phyloP scores from a whole-genome alignment of 35 echinoderm and acorn worm species.

The Patiria miniata region DNA sequence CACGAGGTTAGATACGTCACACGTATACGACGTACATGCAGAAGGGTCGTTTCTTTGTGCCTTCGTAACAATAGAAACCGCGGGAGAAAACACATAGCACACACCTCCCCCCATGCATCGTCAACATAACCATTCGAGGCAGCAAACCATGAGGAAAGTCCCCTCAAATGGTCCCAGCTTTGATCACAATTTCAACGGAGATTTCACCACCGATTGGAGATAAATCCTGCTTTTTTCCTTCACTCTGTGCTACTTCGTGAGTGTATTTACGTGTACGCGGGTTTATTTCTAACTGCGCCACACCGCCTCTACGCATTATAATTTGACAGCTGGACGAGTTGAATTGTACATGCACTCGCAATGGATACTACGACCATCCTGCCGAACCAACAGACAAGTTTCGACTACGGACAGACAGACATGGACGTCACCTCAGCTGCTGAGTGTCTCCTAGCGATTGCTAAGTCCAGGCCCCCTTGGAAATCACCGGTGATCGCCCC shows the following conservation, averaged over 20 bases:
- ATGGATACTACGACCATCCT: not conserved
- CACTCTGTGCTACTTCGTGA: not conserved
- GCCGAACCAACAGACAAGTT: conserved; percentile 28
- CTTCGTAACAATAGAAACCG: conserved; percentile 21
- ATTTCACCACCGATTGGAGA: not conserved
- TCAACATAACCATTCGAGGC: not conserved
- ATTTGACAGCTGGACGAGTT: conserved; percentile 31
- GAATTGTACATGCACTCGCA: not conserved
- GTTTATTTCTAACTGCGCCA: conserved; percentile 4
- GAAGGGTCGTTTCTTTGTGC: conserved; percentile 6
- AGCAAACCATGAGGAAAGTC: conserved; percentile 6
- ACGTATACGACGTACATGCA: not conserved
- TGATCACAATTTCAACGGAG: not conserved
- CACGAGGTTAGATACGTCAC: not conserved
- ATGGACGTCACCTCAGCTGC: conserved; percentile 83
- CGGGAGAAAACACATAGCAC: not conserved
- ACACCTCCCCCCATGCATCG: not conserved
- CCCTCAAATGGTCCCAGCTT: not conserved
- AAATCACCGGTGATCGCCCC: conserved; percentile 42
- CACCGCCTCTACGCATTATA: conserved; percentile 10
- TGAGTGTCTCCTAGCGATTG: conserved; percentile 86
- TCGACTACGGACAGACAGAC: not conserved
- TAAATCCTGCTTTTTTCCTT: not conserved
- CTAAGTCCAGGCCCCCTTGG: conserved; percentile 57
- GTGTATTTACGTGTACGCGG: not conserved